Evolutionary conservation across 2,797 vertebrate genomes (phyloP).

Genomic region (Allobates femoralis): DNA sequence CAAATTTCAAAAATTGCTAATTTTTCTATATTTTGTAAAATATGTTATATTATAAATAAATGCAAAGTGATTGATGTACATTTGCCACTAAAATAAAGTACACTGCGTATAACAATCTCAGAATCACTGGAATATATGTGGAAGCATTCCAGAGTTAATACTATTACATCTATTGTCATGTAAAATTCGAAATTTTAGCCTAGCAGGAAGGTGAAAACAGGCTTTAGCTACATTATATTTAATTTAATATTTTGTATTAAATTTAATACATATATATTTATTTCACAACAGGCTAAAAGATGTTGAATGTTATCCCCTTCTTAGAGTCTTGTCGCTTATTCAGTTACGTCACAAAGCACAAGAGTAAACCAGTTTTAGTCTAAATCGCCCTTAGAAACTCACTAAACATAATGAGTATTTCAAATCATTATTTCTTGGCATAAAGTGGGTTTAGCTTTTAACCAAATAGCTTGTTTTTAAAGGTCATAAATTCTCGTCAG

Average conservation of each 20-base stretch:
- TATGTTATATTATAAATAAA: no score
- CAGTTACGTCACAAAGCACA: slow-evolving; percentile 31
- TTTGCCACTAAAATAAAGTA: no score
- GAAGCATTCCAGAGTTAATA: no score
- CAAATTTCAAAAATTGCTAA: no score
- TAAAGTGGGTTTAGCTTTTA: slow-evolving; percentile 31
- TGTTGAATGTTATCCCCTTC: not conserved
- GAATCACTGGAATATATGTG: no score
- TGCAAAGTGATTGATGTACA: no score
- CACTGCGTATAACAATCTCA: no score
- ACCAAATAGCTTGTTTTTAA: slow-evolving; percentile 48
- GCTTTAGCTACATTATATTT: not conserved
- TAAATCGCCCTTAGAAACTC: slow-evolving; percentile 11
- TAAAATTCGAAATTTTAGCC: no score
- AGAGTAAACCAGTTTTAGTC: slow-evolving; percentile 15
- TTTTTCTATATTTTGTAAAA: no score
- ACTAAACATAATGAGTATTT: slow-evolving; percentile 46
- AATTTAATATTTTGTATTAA: not conserved
- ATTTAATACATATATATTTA: not conserved
- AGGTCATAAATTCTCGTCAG: slow-evolving; percentile 44
- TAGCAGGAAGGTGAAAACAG: no score
- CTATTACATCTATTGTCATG: no score
- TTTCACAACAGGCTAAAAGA: not conserved
- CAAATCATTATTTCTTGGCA: slow-evolving; percentile 50
- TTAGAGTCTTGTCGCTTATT: slow-evolving; percentile 8